Evolutionary conservation across 1,140 invertebrate species (phyloP), one percentile per base, ranked within the genome.

Genomic region (Drosophila virilis): DNA sequence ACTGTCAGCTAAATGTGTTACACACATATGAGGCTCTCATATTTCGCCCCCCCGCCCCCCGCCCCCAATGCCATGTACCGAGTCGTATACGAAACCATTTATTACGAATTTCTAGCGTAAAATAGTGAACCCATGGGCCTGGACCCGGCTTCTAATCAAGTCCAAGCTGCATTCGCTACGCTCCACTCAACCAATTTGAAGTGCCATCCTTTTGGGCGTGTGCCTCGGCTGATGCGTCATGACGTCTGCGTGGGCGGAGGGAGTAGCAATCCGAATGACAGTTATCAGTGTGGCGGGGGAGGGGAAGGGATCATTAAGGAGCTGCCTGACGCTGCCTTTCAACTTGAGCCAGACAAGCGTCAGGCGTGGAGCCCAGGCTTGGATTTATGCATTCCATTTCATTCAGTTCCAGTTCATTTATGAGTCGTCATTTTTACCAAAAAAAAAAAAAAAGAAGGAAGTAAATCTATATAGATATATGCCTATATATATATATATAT

Each of bases 381-480:
- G 54, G 59, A 75, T 71, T 71, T 75, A 65, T 75, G 52, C 73
- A 71, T 72, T 72, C 35, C 48, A 68, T 73, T 73, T 52, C 42
- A 75, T 71, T 76, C 68, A 65, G 61, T 64, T 78, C 72, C 82
- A 79, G 70, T 88, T 69, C 84, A 75, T 89, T 88, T 89, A 89
- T 89, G 85, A 89, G 78, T 89, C 84, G 83, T 85, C 80, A 84
- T 74, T 79, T 64, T 77, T 66, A 22, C 51, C 42, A 71, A 66
- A 78, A 74, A 74, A 48, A 69, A 42, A n/a, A 17, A 17, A 17
- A 1, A 17, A 17, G 17, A 1, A 73, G 45, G 43, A 54, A 42
- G 72, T 42, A 43, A 58, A 46, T 28, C 22, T 17, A 38, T 45
- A 22, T 55, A 10, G 6, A 6, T 68, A 28, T 68, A 40, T 17